A percentile compares a stretch with the other conserved stretches of the same genome.
Conservation (phyloP, 2,888 invertebrate genomes). For the Arenicola marina region DNA sequence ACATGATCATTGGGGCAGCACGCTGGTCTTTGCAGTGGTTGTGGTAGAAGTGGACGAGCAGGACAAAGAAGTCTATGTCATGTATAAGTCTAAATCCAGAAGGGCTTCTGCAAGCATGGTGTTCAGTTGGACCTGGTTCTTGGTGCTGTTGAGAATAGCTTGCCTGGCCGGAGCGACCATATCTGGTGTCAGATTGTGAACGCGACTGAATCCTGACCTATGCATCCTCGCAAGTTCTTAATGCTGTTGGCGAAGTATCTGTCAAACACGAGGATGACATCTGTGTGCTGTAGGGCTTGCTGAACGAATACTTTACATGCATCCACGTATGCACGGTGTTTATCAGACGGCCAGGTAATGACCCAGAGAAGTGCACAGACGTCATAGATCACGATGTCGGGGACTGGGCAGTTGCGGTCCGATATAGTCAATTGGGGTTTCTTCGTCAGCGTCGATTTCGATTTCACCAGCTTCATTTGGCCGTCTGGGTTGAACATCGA, state of each 20-base stretch:
- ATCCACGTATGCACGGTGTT: conserved; percentile 11
- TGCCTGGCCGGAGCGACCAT: no score
- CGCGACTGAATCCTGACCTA: no score
- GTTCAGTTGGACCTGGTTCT: no score
- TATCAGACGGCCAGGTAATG: conserved; percentile 7
- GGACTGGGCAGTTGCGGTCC: conserved; percentile 6
- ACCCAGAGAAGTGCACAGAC: conserved; percentile 13
- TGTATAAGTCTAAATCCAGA: no score
- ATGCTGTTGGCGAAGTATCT: not conserved
- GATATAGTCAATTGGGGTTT: conserved; percentile 12
- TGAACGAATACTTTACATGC: conserved; percentile 3
- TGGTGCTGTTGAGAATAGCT: no score
- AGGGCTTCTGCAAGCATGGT: no score
- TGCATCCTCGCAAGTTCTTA: not conserved
- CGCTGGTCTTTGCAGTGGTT: not conserved
- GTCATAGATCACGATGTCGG: conserved; percentile 10
- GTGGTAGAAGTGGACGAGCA: conserved; percentile 12
- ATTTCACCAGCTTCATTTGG: conserved; percentile 5
- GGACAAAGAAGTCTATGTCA: conserved; percentile 15
- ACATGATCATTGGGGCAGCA: conserved; percentile 13
- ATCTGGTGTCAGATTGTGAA: no score
- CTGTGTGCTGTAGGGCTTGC: conserved; percentile 5
- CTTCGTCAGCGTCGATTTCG: conserved; percentile 9
- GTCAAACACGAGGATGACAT: conserved; percentile 12
- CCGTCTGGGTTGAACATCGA: conserved; percentile 21